Evolutionary conservation across 1,140 invertebrate genomes (phyloP), one percentile per base, ranked within the genome.

Genomic region (Drosophila leontia): DNA sequence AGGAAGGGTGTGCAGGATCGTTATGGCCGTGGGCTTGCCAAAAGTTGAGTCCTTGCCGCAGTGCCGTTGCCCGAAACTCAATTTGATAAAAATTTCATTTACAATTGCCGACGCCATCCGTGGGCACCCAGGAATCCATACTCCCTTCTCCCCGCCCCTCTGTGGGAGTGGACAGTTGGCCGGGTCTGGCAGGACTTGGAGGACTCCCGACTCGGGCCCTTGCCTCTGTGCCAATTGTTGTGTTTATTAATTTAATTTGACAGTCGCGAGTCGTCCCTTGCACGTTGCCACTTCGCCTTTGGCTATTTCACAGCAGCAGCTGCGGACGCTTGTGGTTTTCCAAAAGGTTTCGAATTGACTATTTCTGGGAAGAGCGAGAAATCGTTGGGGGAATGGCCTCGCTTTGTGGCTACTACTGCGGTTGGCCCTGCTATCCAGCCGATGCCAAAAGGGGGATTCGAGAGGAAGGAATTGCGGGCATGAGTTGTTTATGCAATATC

Each of bases 241-340:
- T 88, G 85, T 88, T 88, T 88, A 88, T 88, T 88, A 88, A 88
- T 88, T 88, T 88, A 85, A 88, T 90, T 88, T 90, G 85, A 82
- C 75, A 85, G 81, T 90, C 85, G 85, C 85, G 63, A 68, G 55
- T 67, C 19, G 55, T 67, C 19, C 53, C 48, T 39, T 63, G 59
- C 79, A 83, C 82, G 82, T 65, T 77, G 64, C 75, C 64, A 69
- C 71, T 37, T 57, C 35, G 80, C 84, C 80, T 63, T 61, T 55
- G 76, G 79, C 79, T 71, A 59, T 59, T 70, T 56, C 65, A 51
- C 47, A 83, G 57, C 47, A 83, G 57, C 78, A 84, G 80, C 80
- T 90, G 84, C 72, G 62, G 65, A 69, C 74, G 76, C 53, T 71
- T 90, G 71, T 53, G 77, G 76, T 53, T 58, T 47, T 48, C 44